phyloP scores from a whole-genome alignment of 2,888 invertebrate species.

The Leptinotarsa rubiginosa region DNA sequence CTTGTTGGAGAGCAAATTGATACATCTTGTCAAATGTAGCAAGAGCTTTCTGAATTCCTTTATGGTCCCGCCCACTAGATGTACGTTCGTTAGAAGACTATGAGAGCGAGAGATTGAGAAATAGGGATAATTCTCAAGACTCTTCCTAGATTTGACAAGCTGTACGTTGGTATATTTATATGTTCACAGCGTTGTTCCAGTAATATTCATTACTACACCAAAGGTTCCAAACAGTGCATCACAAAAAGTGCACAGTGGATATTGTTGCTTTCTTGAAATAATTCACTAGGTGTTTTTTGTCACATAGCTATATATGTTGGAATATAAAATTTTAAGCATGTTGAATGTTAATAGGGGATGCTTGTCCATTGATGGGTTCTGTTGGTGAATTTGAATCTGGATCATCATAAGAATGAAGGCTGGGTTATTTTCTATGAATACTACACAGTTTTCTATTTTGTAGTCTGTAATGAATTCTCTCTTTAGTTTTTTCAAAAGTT shows the following conservation, averaged over 20 bases:
- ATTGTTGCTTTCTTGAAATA: slow-evolving; percentile 11
- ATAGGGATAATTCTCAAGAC: no score
- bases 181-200: no score
- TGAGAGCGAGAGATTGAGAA: no score
- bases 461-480: slow-evolving; percentile 25
- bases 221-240: no score
- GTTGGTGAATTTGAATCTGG: slow-evolving; percentile 7
- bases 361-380: slow-evolving; percentile 19
- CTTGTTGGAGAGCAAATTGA: no score
- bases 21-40: no score
- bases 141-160: no score
- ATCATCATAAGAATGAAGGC: slow-evolving; percentile 29
- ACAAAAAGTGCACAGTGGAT: slow-evolving; percentile 24
- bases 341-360: slow-evolving; percentile 19
- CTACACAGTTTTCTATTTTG: slow-evolving; percentile 30
- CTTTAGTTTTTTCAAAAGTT: slow-evolving; percentile 27
- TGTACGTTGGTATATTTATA: no score
- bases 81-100: no score
- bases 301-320: slow-evolving; percentile 22
- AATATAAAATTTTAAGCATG: slow-evolving; percentile 20
- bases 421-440: slow-evolving; percentile 24
- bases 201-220: no score
- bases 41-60: no score
- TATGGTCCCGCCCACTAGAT: no score
- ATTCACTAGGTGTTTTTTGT: slow-evolving; percentile 24